These are phyloP conservation scores for Beaufortia kweichowensis DNA, from an alignment of 2,113 vertebrate species.

Conservation along the genomic window DNA sequence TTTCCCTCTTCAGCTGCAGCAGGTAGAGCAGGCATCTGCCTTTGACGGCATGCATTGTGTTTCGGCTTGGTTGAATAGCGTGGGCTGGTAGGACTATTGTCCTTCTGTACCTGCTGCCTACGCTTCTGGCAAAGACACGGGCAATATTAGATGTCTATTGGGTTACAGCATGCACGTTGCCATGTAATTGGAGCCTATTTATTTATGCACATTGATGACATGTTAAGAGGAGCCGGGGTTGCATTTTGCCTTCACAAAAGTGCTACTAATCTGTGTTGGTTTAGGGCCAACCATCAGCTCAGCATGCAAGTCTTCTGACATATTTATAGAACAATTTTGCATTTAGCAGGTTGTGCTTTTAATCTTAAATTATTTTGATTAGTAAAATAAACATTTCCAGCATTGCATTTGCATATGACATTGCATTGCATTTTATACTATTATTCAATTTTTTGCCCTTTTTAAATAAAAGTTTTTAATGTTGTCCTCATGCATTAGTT, in stretches of 20 bases:
- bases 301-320: conserved; percentile 7
- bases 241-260: conserved; percentile 21
- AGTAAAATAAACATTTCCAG: too few relatives aligned
- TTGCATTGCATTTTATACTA: background rate
- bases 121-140: conserved; percentile 43
- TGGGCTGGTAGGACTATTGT: conserved; percentile 55
- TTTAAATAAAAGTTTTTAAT: too few relatives aligned
- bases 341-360: background rate
- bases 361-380: background rate
- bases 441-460: background rate
- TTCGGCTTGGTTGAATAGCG: conserved; percentile 48
- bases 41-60: conserved; percentile 50
- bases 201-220: conserved; percentile 29
- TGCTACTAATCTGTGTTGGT: conserved; percentile 25
- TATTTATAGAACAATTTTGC: conserved; percentile 4
- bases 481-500: too few relatives aligned
- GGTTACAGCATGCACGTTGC: conserved; percentile 55
- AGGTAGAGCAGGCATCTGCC: conserved; percentile 53
- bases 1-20: conserved; percentile 26
- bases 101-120: conserved; percentile 50
- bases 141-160: conserved; percentile 62
- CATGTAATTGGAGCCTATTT: conserved; percentile 57
- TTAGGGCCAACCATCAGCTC: conserved; percentile 6
- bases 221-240: conserved; percentile 40
- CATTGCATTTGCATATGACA: background rate